Evolutionary conservation across 2,113 vertebrate species (phyloP).

Genomic region (Nothocercus julius): DNA sequence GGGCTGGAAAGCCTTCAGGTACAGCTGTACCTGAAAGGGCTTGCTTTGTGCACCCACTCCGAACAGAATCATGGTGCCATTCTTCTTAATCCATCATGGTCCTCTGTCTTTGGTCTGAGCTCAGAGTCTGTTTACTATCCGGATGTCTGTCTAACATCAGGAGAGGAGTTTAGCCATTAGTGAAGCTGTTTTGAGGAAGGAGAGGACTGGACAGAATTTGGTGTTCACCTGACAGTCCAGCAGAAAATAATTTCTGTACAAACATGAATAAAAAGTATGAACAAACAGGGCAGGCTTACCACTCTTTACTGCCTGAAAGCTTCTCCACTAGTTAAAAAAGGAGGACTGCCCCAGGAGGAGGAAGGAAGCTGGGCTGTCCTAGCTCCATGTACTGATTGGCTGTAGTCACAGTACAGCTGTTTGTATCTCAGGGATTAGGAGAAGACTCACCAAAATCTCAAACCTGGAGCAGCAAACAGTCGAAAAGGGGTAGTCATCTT

Average conservation of each 20-base stretch:
- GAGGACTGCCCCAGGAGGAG: background rate
- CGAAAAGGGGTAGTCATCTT: background rate
- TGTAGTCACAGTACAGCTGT: background rate
- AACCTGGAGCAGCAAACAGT: background rate
- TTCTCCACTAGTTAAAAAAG: background rate
- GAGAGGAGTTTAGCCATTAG: background rate
- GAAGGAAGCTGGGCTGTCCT: background rate
- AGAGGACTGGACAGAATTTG: background rate
- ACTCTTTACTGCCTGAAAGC: background rate
- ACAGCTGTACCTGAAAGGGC: background rate
- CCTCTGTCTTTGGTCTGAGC: background rate
- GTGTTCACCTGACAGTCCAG: background rate
- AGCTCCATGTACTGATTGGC: background rate
- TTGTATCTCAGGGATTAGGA: background rate
- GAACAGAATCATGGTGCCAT: background rate
- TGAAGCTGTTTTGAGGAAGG: background rate
- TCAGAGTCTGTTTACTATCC: background rate
- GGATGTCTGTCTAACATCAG: background rate
- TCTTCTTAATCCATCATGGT: background rate
- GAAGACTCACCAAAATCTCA: background rate
- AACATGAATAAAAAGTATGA: background rate
- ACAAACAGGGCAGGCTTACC: background rate
- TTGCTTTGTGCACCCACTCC: fast-evolving
- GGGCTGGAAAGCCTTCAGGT: background rate
- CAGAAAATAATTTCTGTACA: background rate